A percentile compares a stretch with the other conserved stretches of the same genome.
phyloP scores from a whole-genome alignment of 2,797 vertebrate genomes.

The Serranus cabrilla region DNA sequence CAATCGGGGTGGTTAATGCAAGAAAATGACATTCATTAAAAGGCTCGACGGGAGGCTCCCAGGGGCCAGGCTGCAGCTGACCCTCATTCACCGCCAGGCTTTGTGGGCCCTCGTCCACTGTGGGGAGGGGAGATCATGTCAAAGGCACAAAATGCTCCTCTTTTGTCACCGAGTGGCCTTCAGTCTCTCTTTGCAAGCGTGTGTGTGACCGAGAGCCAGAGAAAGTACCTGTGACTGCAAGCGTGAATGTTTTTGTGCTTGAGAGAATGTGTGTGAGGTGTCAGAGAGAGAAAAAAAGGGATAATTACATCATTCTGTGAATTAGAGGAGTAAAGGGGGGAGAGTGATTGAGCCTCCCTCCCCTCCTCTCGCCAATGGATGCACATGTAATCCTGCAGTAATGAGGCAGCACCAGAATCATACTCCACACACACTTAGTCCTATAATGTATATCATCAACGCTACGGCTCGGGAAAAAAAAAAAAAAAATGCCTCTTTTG shows the following conservation, averaged over 20 bases:
- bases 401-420: slow-evolving; percentile 70
- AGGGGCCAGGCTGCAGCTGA: slow-evolving; percentile 88
- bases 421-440: slow-evolving; percentile 73
- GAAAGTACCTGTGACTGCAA: slow-evolving; percentile 66
- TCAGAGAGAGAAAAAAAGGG: slow-evolving; percentile 41
- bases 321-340: slow-evolving; percentile 61
- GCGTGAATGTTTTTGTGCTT: slow-evolving; percentile 58
- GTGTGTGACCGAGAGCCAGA: slow-evolving; percentile 26
- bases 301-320: slow-evolving; percentile 78
- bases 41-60: slow-evolving; percentile 86
- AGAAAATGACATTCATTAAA: slow-evolving; percentile 93
- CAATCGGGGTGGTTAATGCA: slow-evolving; percentile 88
- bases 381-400: slow-evolving; percentile 78
- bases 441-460: slow-evolving; percentile 72
- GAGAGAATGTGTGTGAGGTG: slow-evolving; percentile 52
- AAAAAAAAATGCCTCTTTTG: background rate
- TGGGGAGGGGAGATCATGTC: slow-evolving; percentile 77
- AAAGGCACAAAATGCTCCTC: slow-evolving; percentile 77
- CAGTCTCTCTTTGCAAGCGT: slow-evolving; percentile 48
- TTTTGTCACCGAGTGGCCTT: slow-evolving; percentile 78
- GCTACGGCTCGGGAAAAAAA: slow-evolving; percentile 33
- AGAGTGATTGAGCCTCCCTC: slow-evolving; percentile 54
- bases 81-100: slow-evolving; percentile 88
- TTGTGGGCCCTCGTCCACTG: slow-evolving; percentile 85
- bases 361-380: slow-evolving; percentile 47